phyloP scores from a whole-genome alignment of 1,140 invertebrate species.

The Pinna nobilis region DNA sequence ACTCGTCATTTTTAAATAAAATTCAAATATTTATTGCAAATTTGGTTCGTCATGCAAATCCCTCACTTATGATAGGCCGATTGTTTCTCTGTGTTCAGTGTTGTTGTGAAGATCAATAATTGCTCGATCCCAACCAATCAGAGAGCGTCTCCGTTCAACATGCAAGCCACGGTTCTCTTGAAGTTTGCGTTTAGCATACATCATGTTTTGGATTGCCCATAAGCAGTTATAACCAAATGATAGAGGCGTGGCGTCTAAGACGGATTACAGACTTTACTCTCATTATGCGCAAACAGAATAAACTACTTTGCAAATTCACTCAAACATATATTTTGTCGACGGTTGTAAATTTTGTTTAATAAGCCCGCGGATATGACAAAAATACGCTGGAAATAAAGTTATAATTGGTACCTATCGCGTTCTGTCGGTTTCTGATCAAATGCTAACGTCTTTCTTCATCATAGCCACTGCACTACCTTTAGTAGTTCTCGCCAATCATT shows the following conservation, averaged over 20 bases:
- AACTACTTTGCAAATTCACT: conserved; percentile 17
- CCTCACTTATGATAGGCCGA: conserved; percentile 42
- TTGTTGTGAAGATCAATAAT: conserved; percentile 32
- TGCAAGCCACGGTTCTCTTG: conserved; percentile 1
- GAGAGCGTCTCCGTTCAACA: background rate
- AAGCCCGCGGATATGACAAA: conserved; percentile 15
- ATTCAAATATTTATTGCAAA: conserved; percentile 18
- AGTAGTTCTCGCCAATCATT: too few relatives aligned
- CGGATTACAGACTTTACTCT: conserved; percentile 23
- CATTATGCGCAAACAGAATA: conserved; percentile 4
- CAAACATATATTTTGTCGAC: conserved; percentile 13
- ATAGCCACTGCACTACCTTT: too few relatives aligned
- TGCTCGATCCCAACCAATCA: conserved; percentile 30
- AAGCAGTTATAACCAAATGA: conserved; percentile 31
- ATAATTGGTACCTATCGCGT: conserved; percentile 32
- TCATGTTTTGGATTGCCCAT: conserved; percentile 11
- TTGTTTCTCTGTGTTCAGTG: conserved; percentile 25
- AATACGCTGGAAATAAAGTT: conserved; percentile 8
- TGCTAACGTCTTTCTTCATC: background rate
- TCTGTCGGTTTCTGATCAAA: conserved; percentile 17
- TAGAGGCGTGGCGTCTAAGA: conserved; percentile 18
- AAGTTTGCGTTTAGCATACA: conserved; percentile 25
- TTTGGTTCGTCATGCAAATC: conserved; percentile 28
- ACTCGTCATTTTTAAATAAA: conserved; percentile 8
- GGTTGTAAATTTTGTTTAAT: conserved; percentile 16